Base-by-base conservation (phyloP, 2,797 vertebrate species). In the Coregonus ussuriensis region DNA sequence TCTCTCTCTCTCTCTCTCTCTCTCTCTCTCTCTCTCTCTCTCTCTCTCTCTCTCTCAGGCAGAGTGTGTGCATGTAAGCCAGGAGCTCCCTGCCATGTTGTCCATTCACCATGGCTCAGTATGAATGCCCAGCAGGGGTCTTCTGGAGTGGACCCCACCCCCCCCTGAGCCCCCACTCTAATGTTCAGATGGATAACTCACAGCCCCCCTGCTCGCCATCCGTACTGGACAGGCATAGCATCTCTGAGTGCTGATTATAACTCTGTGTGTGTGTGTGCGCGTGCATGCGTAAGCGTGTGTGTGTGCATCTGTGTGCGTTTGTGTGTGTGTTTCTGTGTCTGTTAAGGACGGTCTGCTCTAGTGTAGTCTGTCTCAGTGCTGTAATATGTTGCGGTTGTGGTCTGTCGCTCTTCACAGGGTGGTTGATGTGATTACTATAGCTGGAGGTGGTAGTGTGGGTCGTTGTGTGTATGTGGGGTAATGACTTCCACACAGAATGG, bases 51-150 rank as follows among this genome's bases (percentile, higher is more conserved):
- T 74, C 69, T 81, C 79, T 67, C 62, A 72, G 75, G 56, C 56
- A 41, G 37, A 54, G 35, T 25, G 74, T 4, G 71, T 73, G 6
- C 7, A 76, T 80, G 79, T 75, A 69, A 86, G 85, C 83, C 72
- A 72, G 84, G 88, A 86, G 41, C 87, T 3, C 72, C 4, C 72
- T 75, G 87, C 90, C 88, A 85, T 77, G 56, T 81, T 81, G 85
- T 84, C 87, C 84, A 89, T 91, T 91, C 90, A 89, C 78, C 79
- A 71, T 76, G 75, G 79, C 83, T 85, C 83, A 83, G 78, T n/a
- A 41, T 82, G 84, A 82, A 79, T 31, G 47, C 82, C 84, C 85
- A 84, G 79, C 76, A 65, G 71, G 41, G 41, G 41, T 47, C 9
- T 47, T 47, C 75, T 76, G 80, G 75, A 86, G 80, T 87, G 83